phyloP scores from a whole-genome alignment of 2,888 invertebrate genomes.

The Orthosia gothica region DNA sequence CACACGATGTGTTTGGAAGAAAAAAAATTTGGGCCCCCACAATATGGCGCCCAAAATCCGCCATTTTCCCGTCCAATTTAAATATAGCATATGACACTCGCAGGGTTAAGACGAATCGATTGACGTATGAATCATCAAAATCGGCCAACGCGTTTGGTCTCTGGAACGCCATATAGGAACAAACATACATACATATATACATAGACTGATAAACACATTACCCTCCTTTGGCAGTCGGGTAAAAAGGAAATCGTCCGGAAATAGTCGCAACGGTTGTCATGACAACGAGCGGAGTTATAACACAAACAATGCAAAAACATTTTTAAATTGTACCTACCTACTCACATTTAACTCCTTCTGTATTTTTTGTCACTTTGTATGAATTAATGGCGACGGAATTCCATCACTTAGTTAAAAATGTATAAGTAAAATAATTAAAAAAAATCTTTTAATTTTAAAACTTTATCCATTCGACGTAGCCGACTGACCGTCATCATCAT shows the following conservation, averaged over 20 bases:
- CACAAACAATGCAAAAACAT: constrained; percentile 22
- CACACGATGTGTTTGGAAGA: too few species aligned
- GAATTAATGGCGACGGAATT: constrained; percentile 3
- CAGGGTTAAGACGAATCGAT: too few species aligned
- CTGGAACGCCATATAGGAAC: too few species aligned
- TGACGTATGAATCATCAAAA: too few species aligned
- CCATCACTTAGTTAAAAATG: background rate
- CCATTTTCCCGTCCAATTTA: too few species aligned
- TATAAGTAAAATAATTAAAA: constrained; percentile 16
- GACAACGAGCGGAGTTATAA: constrained; percentile 19
- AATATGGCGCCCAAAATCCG: too few species aligned
- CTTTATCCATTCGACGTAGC: constrained; percentile 39
- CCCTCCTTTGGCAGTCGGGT: too few species aligned
- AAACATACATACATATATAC: too few species aligned
- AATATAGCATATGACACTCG: too few species aligned
- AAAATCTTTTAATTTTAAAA: constrained; percentile 21
- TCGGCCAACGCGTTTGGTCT: too few species aligned
- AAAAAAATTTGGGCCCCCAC: too few species aligned
- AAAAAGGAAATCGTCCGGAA: constrained; percentile 25
- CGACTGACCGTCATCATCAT: constrained; percentile 38
- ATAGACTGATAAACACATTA: too few species aligned
- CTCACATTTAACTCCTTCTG: background rate
- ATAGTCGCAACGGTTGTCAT: constrained; percentile 27
- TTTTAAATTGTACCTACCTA: background rate
- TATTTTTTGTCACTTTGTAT: background rate